These are phyloP conservation scores for Melieria omissa DNA, from an alignment of 2,888 invertebrate genomes.

Conservation along the genomic window DNA sequence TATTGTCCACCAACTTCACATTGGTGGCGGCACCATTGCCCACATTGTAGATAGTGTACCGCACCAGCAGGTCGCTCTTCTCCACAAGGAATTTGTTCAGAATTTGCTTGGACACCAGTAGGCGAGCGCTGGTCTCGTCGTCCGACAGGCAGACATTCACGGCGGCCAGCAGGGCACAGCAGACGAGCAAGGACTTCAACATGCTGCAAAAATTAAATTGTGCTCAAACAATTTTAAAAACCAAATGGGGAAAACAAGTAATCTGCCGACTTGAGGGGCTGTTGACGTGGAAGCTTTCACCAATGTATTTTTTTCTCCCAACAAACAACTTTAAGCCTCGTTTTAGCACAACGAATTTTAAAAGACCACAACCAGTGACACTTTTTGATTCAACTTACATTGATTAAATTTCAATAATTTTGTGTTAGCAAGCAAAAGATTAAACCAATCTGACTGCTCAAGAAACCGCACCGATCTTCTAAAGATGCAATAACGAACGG, in stretches of 20 bases:
- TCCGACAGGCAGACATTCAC: constrained; percentile 58
- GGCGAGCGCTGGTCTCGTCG: constrained; percentile 80
- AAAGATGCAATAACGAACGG: constrained; percentile 45
- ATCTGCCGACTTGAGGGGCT: constrained; percentile 24
- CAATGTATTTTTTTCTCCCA: too few species aligned
- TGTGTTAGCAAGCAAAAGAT: constrained; percentile 15
- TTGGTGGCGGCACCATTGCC: constrained; percentile 91
- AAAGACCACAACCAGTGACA: too few species aligned
- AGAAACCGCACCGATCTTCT: constrained; percentile 30
- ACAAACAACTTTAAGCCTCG: too few species aligned
- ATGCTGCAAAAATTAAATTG: constrained; percentile 48
- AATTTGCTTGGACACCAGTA: constrained; percentile 93
- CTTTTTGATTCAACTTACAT: constrained; percentile 47
- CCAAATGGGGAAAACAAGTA: not conserved
- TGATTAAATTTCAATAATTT: constrained; percentile 24
- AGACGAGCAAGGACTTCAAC: constrained; percentile 49
- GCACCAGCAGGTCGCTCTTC: constrained; percentile 94
- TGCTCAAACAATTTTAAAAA: not conserved
- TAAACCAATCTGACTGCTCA: constrained; percentile 26
- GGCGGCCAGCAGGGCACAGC: constrained; percentile 55
- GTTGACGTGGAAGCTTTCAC: constrained; percentile 57
- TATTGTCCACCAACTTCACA: constrained; percentile 85
- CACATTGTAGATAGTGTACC: constrained; percentile 94
- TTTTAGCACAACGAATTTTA: too few species aligned
- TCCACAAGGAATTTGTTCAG: constrained; percentile 96